Evolutionary conservation across 2,888 invertebrate species (phyloP), one percentile per base, ranked within the genome.

Genomic region (Alentia gelatinosa): DNA sequence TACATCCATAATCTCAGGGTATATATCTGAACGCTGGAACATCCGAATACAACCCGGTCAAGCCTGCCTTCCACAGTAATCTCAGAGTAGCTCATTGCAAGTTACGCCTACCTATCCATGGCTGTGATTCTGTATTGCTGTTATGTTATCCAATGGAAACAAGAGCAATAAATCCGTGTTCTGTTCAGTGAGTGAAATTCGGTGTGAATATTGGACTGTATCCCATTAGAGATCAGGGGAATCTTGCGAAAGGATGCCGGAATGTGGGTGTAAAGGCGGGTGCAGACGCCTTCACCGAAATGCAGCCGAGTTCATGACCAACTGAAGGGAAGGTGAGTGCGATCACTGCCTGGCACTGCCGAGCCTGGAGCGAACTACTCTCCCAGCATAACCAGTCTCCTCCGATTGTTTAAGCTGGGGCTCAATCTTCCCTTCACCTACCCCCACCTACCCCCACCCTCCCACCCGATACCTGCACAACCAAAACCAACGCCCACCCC

Each of bases 341-440:
- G 26, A 5, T 15, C 35, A n/a, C 79, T 33, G 79, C 79, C 83
- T 37, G 83, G 40, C 37, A 83, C 19, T 19, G 1, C 26, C 15
- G n/a, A 37, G 83, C 19, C 37, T 40, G 23, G 12, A 26, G 83
- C 39, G 12, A 1, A 83, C 39, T 40, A 39, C 83, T 26, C 35
- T 40, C 83, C 40, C 39, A 4, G 37, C 39, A 3, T 30, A 19
- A 56, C 37, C 83, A 83, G n/a, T 39, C 30, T 83, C 83, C 37
- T 35, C 39, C 40, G 83, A 83, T 83, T 83, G 83, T 83, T 83
- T 39, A 83, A 83, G 83, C 56, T 75, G 75, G 15, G 33, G 75
- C 30, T 26, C 75, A 37, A 4, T 7, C 37, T 39, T 40, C 83
- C 83, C 83, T 1, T 75, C 26, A 75, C 75, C 75, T 15, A 19